phyloP scores from a whole-genome alignment of 2,888 invertebrate species.

The Apamea monoglypha region DNA sequence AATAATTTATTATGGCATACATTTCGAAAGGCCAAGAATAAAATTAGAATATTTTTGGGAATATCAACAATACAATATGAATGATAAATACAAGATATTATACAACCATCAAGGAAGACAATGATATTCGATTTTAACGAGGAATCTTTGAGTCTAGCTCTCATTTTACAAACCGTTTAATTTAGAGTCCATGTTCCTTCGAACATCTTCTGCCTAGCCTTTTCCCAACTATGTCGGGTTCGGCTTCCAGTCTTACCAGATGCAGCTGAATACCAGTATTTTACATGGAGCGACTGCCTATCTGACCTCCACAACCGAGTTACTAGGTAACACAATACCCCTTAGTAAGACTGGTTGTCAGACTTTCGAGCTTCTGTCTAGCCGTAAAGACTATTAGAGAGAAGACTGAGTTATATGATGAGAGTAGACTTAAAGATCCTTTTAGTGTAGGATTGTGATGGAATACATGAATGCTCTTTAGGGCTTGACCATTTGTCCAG shows the following conservation, averaged over 20 bases:
- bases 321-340: neutral
- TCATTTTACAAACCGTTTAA: constrained; percentile 2
- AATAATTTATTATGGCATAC: constrained; percentile 25
- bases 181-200: neutral
- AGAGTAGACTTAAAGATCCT: constrained; percentile 3
- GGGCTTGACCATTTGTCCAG: neutral
- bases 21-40: constrained; percentile 5
- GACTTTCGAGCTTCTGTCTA: neutral
- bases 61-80: constrained; percentile 26
- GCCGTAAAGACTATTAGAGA: neutral
- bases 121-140: constrained; percentile 31
- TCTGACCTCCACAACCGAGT: constrained; percentile 1
- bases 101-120: constrained; percentile 57
- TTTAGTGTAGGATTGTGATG: neutral
- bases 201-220: neutral
- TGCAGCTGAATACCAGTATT: neutral
- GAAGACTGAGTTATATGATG: neutral
- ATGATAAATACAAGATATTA: constrained; percentile 37
- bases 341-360: constrained; percentile 4
- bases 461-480: neutral
- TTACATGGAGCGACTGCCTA: neutral
- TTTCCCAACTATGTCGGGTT: neutral
- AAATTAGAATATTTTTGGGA: neutral
- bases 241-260: neutral
- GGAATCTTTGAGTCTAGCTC: neutral